Conservation (phyloP, 2,797 vertebrate species). For the Xerus rutilus region DNA sequence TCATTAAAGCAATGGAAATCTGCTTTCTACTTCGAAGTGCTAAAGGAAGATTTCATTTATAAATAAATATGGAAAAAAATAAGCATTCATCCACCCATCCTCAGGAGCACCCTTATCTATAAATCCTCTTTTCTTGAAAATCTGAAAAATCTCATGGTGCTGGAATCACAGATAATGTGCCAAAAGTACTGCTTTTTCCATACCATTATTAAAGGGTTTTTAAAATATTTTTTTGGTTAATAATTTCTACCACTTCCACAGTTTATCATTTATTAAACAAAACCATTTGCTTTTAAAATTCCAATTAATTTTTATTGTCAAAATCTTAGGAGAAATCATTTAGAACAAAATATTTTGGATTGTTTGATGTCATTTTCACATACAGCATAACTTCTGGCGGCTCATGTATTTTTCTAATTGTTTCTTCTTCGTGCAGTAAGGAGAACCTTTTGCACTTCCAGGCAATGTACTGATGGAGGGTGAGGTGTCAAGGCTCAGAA, state of each 20-base stretch:
- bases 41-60: not conserved
- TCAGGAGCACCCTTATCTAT: not conserved
- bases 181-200: not conserved
- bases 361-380: not conserved
- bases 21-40: not conserved
- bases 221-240: not conserved
- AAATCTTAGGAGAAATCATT: conserved; percentile 42
- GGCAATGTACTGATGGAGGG: not conserved
- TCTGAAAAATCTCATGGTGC: not conserved
- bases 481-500: not conserved
- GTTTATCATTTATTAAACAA: conserved; percentile 23
- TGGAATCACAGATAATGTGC: not conserved
- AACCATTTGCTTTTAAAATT: conserved; percentile 32
- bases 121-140: conserved; percentile 15
- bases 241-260: not conserved
- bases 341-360: conserved; percentile 13
- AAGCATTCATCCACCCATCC: not conserved
- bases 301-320: not conserved
- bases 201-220: not conserved
- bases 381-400: not conserved
- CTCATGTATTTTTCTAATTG: not conserved
- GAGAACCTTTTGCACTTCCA: not conserved
- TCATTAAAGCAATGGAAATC: not conserved
- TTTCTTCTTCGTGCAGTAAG: not conserved
- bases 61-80: not conserved